Evolutionary conservation across 37 sponge, comb jelly and placozoan species (phyloP), one percentile per base, ranked within the genome.

Genomic region (Agelas oroides): DNA sequence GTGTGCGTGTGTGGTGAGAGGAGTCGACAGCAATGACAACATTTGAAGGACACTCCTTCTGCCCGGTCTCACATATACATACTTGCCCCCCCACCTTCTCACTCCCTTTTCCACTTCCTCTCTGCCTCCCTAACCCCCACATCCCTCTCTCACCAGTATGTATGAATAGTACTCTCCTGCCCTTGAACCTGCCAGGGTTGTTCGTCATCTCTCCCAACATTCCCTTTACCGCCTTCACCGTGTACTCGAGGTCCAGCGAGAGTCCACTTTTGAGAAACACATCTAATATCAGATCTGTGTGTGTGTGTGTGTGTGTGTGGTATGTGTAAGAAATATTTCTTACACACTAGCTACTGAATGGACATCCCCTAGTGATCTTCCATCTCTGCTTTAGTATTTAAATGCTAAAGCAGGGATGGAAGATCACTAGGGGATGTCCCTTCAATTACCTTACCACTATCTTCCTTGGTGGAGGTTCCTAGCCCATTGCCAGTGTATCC

Each of bases 401-500:
- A n/a, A n/a, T n/a, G n/a, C n/a, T n/a, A n/a, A n/a, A n/a, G n/a
- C n/a, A n/a, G n/a, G n/a, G n/a, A n/a, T n/a, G n/a, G n/a, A n/a
- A n/a, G n/a, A n/a, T n/a, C n/a, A n/a, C n/a, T n/a, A n/a, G n/a
- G n/a, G n/a, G n/a, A n/a, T n/a, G n/a, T n/a, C n/a, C n/a, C n/a
- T n/a, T n/a, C n/a, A n/a, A n/a, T n/a, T n/a, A n/a, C n/a, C n/a
- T 46, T 46, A 94, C 94, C 82, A 27, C 79, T 24, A 64, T 89
- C 94, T 66, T 93, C 88, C 13, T 86, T 75, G 34, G 91, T 96
- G 25, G 88, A 86, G 23, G 59, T n/a, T 23, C 81, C 88, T 73
- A 90, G 84, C 0, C 94, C 94, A 5, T 16, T 27, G 11, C 90
- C 93, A 34, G 69, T 79, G 61, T 96, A 93, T 20, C 86, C 94